Conservation (phyloP, 1,140 invertebrate species). For the Papilio xuthus region DNA sequence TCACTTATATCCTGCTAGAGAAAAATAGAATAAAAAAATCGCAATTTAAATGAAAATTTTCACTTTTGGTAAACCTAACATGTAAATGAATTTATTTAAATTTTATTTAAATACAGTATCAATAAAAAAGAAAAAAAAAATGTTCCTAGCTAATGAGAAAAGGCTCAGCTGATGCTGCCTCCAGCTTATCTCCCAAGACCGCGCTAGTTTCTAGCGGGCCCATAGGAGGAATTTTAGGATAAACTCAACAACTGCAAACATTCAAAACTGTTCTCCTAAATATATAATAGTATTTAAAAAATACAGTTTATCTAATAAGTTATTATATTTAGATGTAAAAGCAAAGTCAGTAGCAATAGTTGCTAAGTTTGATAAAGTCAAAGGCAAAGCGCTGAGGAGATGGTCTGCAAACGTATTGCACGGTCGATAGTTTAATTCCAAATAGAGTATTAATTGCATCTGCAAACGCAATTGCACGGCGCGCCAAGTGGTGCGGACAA, state of each 20-base stretch:
- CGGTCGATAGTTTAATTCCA: conserved; percentile 7
- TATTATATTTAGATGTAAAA: not conserved
- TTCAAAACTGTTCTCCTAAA: too few relatives aligned
- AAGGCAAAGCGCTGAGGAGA: not conserved
- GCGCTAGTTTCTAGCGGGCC: too few relatives aligned
- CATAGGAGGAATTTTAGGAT: too few relatives aligned
- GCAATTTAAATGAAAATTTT: not conserved
- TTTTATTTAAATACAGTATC: too few relatives aligned
- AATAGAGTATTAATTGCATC: conserved; percentile 19
- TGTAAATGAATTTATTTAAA: too few relatives aligned
- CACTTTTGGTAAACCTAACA: not conserved
- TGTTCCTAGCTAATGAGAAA: too few relatives aligned
- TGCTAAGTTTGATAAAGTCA: not conserved
- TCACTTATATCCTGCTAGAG: not conserved
- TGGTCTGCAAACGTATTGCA: not conserved
- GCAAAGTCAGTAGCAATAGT: not conserved
- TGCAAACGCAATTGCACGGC: not conserved
- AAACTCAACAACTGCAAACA: too few relatives aligned
- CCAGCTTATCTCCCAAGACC: too few relatives aligned
- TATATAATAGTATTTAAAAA: too few relatives aligned
- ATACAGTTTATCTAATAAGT: not conserved
- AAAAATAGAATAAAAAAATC: not conserved
- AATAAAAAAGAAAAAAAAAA: too few relatives aligned
- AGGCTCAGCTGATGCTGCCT: too few relatives aligned
- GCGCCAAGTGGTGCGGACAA: not conserved